Percentiles rank a stretch among this genome's conserved stretches.
Conservation (phyloP, 2,797 vertebrate genomes). For the Hephaestus fuliginosus region DNA sequence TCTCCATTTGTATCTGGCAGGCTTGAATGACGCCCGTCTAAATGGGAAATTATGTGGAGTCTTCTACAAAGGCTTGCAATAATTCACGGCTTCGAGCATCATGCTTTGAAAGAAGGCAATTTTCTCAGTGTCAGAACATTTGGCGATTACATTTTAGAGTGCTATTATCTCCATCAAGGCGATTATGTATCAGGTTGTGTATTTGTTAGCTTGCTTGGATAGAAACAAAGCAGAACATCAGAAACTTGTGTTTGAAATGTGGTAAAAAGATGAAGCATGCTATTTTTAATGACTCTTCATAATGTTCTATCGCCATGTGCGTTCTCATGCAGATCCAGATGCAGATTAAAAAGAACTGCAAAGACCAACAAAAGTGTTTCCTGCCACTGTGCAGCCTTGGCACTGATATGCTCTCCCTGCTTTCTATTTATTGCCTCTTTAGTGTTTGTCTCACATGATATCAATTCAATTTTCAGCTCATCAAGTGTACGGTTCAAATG, state of each 20-base stretch:
- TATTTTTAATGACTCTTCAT: not conserved
- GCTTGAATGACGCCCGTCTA: not conserved
- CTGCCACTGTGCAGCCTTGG: not conserved
- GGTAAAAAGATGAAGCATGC: not conserved
- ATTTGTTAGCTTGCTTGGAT: not conserved
- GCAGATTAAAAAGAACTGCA: not conserved
- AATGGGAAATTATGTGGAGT: not conserved
- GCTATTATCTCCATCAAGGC: not conserved
- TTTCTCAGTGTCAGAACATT: not conserved
- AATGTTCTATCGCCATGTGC: not conserved
- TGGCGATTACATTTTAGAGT: not conserved
- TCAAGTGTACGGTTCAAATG: not conserved
- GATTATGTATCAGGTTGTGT: not conserved
- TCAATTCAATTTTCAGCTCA: not conserved
- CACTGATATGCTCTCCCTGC: not conserved
- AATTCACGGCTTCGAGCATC: not conserved
- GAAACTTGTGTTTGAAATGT: not conserved
- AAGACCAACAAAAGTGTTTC: not conserved
- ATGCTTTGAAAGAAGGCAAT: not conserved
- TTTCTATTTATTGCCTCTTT: not conserved
- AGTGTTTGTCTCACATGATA: not conserved
- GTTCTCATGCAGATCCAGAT: not conserved
- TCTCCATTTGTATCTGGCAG: conserved; percentile 1
- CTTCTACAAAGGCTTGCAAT: not conserved
- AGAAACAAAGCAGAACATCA: not conserved